Evolutionary conservation across 1,140 invertebrate genomes (phyloP).

Genomic region (Popillia japonica): DNA sequence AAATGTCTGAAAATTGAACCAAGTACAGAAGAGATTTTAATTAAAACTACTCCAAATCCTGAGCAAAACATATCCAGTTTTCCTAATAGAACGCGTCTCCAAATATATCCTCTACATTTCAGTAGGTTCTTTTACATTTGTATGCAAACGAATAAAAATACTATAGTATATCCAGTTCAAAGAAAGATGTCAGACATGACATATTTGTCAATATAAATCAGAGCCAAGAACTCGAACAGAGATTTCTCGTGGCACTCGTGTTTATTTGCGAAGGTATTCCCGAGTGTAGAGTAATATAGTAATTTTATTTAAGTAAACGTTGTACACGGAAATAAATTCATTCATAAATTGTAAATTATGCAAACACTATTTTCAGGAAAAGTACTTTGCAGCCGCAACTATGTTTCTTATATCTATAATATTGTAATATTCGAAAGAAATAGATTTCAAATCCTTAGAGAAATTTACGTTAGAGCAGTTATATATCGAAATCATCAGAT

Average conservation of each 20-base stretch:
- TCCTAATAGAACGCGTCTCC: not conserved
- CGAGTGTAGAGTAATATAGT: not conserved
- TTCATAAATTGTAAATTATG: conserved; percentile 6
- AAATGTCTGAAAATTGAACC: too few relatives aligned
- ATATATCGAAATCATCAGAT: too few relatives aligned
- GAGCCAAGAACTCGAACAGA: not conserved
- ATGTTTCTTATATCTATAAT: too few relatives aligned
- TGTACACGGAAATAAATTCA: conserved; percentile 1
- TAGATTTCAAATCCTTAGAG: too few relatives aligned
- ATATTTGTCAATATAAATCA: conserved; percentile 11
- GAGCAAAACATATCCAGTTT: too few relatives aligned
- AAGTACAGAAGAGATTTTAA: too few relatives aligned
- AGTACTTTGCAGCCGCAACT: not conserved
- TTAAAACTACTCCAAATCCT: too few relatives aligned
- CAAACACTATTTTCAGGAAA: not conserved
- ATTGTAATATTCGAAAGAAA: too few relatives aligned
- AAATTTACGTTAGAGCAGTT: too few relatives aligned
- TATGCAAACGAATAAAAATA: not conserved
- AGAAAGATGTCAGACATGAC: not conserved
- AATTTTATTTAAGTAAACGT: conserved; percentile 1
- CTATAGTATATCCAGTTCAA: not conserved
- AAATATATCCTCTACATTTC: not conserved
- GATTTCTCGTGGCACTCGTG: not conserved
- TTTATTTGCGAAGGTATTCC: not conserved
- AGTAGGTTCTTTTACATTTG: not conserved